These are phyloP conservation scores for Scaptomyza hsui DNA, from an alignment of 1,140 invertebrate genomes.

Conservation along the genomic window DNA sequence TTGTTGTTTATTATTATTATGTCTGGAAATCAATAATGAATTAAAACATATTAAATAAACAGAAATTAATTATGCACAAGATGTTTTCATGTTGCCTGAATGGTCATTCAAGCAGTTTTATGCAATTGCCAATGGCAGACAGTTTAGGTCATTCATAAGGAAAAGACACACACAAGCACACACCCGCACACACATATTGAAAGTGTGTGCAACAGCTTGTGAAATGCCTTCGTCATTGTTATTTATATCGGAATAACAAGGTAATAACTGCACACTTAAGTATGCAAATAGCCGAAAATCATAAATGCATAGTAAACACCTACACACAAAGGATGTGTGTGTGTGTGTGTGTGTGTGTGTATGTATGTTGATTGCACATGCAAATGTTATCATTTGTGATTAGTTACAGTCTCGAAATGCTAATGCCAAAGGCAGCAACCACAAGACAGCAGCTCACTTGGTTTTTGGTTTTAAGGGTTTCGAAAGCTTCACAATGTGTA, in stretches of 20 bases:
- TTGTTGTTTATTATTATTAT: constrained; percentile 34
- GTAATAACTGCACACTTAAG: constrained; percentile 83
- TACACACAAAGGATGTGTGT: constrained; percentile 20
- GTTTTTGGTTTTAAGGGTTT: constrained; percentile 15
- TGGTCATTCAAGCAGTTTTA: constrained; percentile 30
- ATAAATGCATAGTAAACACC: constrained; percentile 58
- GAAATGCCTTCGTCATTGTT: constrained; percentile 49
- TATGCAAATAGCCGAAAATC: constrained; percentile 76
- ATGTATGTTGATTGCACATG: constrained; percentile 58
- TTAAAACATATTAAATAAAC: constrained; percentile 72
- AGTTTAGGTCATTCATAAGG: constrained; percentile 12
- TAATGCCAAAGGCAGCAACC: constrained; percentile 56
- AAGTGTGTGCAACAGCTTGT: constrained; percentile 27
- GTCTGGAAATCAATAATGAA: constrained; percentile 63
- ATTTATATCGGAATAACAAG: constrained; percentile 82
- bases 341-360: constrained; percentile 14
- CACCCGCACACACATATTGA: neutral
- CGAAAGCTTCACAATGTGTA: neutral
- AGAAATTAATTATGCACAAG: constrained; percentile 74
- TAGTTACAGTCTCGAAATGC: constrained; percentile 77
- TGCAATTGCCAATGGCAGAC: constrained; percentile 46
- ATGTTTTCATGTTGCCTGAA: constrained; percentile 21
- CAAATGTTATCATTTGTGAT: constrained; percentile 82
- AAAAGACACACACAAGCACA: neutral
- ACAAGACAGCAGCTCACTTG: constrained; percentile 59